A percentile compares a stretch with the other conserved stretches of the same genome.
These are phyloP conservation scores for Solea senegalensis DNA, from an alignment of 2,113 vertebrate species.

Conservation along the genomic window DNA sequence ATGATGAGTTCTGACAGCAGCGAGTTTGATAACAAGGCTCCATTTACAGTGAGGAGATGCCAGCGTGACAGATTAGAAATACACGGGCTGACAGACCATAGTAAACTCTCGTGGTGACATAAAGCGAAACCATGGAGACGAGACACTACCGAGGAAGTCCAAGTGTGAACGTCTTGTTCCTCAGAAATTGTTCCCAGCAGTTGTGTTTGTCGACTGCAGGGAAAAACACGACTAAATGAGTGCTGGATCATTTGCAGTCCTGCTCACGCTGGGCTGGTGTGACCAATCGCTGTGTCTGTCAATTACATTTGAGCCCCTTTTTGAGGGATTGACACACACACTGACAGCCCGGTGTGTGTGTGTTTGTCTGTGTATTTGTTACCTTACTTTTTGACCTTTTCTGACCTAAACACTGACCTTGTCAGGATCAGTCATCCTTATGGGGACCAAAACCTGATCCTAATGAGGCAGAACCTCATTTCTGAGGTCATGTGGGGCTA, in stretches of 20 bases:
- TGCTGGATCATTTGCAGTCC: conserved; percentile 17
- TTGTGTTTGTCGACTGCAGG: background rate
- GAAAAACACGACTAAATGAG: conserved; percentile 53
- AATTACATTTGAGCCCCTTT: conserved; percentile 53
- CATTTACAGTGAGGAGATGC: conserved; percentile 50
- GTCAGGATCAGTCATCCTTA: too few relatives aligned
- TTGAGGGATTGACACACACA: conserved; percentile 47
- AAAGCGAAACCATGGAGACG: conserved; percentile 5
- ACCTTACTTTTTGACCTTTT: too few relatives aligned
- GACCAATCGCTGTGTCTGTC: conserved; percentile 37
- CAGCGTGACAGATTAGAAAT: conserved; percentile 41
- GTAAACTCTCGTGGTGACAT: conserved; percentile 27
- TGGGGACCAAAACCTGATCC: too few relatives aligned
- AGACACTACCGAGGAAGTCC: background rate
- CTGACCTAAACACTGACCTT: too few relatives aligned
- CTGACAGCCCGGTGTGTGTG: background rate
- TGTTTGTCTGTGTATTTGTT: too few relatives aligned
- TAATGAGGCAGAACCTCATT: too few relatives aligned
- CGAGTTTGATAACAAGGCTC: conserved; percentile 29
- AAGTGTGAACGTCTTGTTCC: background rate
- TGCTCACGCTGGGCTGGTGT: conserved; percentile 34
- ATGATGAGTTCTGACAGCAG: conserved; percentile 56
- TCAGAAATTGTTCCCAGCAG: conserved; percentile 22
- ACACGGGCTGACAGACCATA: conserved; percentile 3
- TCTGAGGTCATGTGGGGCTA: too few relatives aligned